Evolutionary conservation across 2,888 invertebrate genomes (phyloP).

Genomic region (Blera fallax): DNA sequence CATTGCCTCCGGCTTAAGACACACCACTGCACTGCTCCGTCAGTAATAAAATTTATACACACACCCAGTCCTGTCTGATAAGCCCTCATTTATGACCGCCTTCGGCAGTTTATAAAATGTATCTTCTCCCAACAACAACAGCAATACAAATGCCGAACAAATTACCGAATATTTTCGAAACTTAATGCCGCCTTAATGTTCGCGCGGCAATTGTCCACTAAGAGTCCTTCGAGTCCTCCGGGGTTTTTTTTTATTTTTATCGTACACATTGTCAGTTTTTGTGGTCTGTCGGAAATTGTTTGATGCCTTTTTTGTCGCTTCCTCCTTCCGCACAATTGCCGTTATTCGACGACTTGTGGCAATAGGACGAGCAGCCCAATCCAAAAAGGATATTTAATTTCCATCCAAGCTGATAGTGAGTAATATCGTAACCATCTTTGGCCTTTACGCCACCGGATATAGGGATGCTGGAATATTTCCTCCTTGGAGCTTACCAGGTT

Average conservation of each 20-base stretch:
- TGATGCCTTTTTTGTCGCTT: slow-evolving; percentile 15
- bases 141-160: background rate
- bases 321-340: background rate
- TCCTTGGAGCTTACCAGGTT: background rate
- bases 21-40: background rate
- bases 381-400: slow-evolving; percentile 26
- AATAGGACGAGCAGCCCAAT: background rate
- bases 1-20: background rate
- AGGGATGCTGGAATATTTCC: background rate
- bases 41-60: background rate
- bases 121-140: background rate
- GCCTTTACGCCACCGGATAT: slow-evolving; percentile 4
- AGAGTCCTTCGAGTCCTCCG: background rate
- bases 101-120: background rate
- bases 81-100: background rate
- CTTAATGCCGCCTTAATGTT: background rate
- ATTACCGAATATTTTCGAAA: background rate
- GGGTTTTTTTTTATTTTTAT: background rate
- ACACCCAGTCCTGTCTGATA: background rate
- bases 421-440: background rate
- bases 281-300: slow-evolving; percentile 18
- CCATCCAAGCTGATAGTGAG: slow-evolving; percentile 4
- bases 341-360: background rate
- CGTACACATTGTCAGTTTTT: background rate
- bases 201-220: slow-evolving; percentile 14